phyloP scores from a whole-genome alignment of 2,797 vertebrate species.

The Trichosurus vulpecula region DNA sequence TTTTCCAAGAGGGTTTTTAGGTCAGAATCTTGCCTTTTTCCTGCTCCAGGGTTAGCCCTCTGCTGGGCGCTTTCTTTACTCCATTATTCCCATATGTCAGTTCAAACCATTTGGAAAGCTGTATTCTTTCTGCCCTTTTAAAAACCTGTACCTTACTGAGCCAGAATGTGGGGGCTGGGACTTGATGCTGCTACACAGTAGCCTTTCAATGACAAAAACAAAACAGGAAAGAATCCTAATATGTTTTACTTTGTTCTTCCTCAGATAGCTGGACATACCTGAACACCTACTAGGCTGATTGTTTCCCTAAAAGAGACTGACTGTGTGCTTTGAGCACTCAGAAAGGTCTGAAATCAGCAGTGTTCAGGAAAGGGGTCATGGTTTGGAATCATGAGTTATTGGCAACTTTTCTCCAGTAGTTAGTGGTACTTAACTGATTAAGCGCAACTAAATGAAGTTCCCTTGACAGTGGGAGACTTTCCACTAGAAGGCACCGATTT shows the following conservation, averaged over 20 bases:
- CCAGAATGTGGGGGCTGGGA: too few relatives aligned
- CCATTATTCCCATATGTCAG: neutral
- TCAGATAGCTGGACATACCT: neutral
- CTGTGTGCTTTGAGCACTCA: rapidly evolving
- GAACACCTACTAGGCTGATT: neutral
- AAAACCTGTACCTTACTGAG: neutral
- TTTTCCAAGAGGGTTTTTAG: neutral
- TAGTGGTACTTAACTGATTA: neutral
- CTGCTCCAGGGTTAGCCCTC: neutral
- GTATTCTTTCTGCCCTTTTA: too few relatives aligned
- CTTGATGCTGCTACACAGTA: neutral
- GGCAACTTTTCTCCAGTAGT: neutral
- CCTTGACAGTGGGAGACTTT: neutral
- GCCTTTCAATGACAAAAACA: neutral
- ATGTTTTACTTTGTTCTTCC: neutral
- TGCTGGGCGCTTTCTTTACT: neutral
- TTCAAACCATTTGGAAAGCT: too few relatives aligned
- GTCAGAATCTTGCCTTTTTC: neutral
- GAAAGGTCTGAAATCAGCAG: neutral
- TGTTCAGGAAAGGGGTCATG: rapidly evolving
- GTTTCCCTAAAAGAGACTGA: neutral
- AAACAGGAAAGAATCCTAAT: neutral
- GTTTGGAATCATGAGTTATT: neutral
- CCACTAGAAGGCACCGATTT: neutral
- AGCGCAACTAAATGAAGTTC: neutral